Evolutionary conservation across 2,888 invertebrate genomes (phyloP), one percentile per base, ranked within the genome.

Genomic region (Byasa hedistus): DNA sequence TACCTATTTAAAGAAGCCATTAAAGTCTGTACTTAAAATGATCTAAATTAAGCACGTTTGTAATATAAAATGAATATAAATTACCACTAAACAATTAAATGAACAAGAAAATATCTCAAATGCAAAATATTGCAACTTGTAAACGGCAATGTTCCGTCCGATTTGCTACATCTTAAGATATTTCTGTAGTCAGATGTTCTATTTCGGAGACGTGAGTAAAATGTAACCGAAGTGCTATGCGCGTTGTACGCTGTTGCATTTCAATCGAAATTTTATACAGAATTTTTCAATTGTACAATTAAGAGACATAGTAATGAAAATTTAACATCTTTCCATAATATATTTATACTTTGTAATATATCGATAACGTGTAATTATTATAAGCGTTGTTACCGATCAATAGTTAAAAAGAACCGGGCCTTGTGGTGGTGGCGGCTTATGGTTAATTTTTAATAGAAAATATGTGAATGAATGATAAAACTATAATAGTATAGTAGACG

Each of bases 121-220:
- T 36, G 57, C 12, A 21, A 21, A 21, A 57, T 36, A 36, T 15
- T 57, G 19, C 12, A 23, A 22, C 17, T 39, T 22, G 22, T 44
- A 55, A 21, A 48, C 56, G 27, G 32, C 21, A 55, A 65, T 60
- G 39, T 60, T 56, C 10, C 54, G 4, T 4, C 15, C 19, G 27
- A 60, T 65, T 39, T 59, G 44, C 48, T 48, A 59, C 44, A 44
- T 57, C 17, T 39, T 36, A 36, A 48, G 36, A 52, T 64, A 58
- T 58, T 52, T 58, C 57, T 52, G 8, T 54, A 58, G 36, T 58
- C 23, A 21, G 36, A 52, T 58, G 52, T 52, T 64, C 44, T 32
- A 64, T 57, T 52, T 39, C 36, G 32, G 64, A 52, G 52, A 52
- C 64, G 36, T 24, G 57, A 32, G 52, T 64, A 19, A 64, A 39